These are phyloP conservation scores for Eurystomus glaucurus DNA, from an alignment of 2,797 vertebrate species.

Conservation along the genomic window DNA sequence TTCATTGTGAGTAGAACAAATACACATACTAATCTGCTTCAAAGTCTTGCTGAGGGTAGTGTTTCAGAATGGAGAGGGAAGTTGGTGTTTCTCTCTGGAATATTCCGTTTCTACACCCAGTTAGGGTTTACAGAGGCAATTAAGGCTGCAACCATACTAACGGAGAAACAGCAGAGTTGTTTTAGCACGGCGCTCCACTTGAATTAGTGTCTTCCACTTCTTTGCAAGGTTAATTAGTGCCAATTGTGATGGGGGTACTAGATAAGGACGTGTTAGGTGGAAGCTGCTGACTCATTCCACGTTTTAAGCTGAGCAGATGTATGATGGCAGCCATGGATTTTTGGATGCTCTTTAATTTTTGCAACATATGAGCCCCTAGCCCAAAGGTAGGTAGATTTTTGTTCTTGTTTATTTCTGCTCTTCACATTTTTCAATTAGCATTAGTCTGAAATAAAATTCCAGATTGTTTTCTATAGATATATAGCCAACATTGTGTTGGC, in stretches of 20 bases:
- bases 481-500: not conserved
- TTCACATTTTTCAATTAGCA: not conserved
- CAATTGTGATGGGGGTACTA: not conserved
- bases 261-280: not conserved
- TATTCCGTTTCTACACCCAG: not conserved
- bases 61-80: not conserved
- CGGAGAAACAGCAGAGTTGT: not conserved
- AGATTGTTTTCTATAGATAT: not conserved
- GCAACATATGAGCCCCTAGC: not conserved
- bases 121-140: conserved; percentile 22
- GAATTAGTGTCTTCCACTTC: not conserved
- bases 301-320: not conserved
- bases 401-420: not conserved
- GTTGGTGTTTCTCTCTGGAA: not conserved
- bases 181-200: not conserved
- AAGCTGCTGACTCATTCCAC: not conserved
- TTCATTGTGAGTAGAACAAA: not conserved
- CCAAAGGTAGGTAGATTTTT: not conserved
- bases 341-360: not conserved
- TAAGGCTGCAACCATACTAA: not conserved
- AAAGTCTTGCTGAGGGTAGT: not conserved
- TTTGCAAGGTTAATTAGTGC: conserved; percentile 23
- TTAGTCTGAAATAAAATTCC: not conserved
- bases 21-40: not conserved
- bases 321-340: not conserved